Base-by-base conservation (phyloP, 1,140 invertebrate species). In the Leptinotarsa undecemlineata region DNA sequence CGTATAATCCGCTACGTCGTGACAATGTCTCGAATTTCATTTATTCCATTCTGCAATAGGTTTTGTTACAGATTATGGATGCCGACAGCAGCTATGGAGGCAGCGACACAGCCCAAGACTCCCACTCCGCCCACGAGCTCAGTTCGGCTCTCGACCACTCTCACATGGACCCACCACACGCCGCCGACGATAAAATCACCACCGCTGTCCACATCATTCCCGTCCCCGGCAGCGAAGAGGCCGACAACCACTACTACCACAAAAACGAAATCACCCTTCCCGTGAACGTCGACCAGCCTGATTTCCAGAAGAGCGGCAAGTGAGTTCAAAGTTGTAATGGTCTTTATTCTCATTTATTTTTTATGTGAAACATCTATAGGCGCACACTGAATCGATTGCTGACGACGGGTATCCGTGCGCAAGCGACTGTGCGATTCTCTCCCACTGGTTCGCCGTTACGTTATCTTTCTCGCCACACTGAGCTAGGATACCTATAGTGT, bases 241-340 rank as follows among this genome's bases (percentile, higher is more conserved):
- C 73, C 15, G 42, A 67, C n/a, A 78, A 80, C 63, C 79, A 76
- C 23, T 83, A 78, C 73, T 85, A 85, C 72, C 83, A 84, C 75
- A 85, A 85, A 74, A 85, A 84, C 74, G 84, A 85, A 75, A 80
- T 85, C 48, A 83, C 83, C 15, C 73, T 85, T 64, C 83, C 83
- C 4, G 80, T 85, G 26, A 84, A 84, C 68, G 79, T 81, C 69
- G 82, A 84, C 68, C 83, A 85, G 66, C 78, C 76, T 8, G 83
- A 83, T 73, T 78, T 77, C 42, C 75, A 81, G 57, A 77, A 79
- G 8, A 47, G 42, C 17, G 4, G 6, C 15, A 68, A 33, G 20
- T 66, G 4, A 23, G 63, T 66, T 66, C 2, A 11, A 3, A 42
- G 33, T 8, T 33, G 33, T 11, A 42, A 42, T 11, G 2, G 33